Evolutionary conservation across 2,113 vertebrate genomes (phyloP), one percentile per base, ranked within the genome.

Genomic region (Mionectes macconnelli): DNA sequence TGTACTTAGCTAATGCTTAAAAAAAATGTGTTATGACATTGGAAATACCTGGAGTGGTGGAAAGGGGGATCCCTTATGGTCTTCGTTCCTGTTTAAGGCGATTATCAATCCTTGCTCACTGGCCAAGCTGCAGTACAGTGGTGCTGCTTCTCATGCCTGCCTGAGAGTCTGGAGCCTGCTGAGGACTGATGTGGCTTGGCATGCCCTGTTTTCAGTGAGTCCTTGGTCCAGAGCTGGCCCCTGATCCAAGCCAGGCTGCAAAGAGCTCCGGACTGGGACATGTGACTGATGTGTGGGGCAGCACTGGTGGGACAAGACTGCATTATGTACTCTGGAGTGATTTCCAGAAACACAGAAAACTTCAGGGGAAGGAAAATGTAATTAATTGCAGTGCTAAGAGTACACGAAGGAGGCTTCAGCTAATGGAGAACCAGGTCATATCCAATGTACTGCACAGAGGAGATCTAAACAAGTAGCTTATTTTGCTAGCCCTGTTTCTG

Each of bases 111-210:
- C 45, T 53, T 60, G 55, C 19, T 70, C 0, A 5, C 35, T 33
- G 44, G 33, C 47, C 19, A 18, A n/a, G 53, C 1, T 0, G 25
- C 53, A 80, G 25, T 35, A 37, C 24, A 1, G 2, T 0, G 4
- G 21, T 24, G 18, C 35, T 52, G 50, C 57, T 66, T 50, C 56
- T 69, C 1, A 1, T 31, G 25, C 11, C 39, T 77, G 30, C 31
- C 42, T 23, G 62, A 69, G 37, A 23, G n/a, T 25, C 44, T 78
- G 52, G n/a, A 42, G 39, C 12, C 59, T 52, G 37, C 9, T 2
- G 3, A 70, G 70, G 76, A 63, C 12, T 30, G 42, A 40, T 5
- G 8, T 12, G n/a, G n/a, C 25, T 47, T 2, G 1, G 39, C 25
- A 7, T 8, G 27, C 3, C 17, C 24, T 50, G 42, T n/a, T 79